Conservation (phyloP, 2,888 invertebrate genomes). For the Lycia hirtaria region DNA sequence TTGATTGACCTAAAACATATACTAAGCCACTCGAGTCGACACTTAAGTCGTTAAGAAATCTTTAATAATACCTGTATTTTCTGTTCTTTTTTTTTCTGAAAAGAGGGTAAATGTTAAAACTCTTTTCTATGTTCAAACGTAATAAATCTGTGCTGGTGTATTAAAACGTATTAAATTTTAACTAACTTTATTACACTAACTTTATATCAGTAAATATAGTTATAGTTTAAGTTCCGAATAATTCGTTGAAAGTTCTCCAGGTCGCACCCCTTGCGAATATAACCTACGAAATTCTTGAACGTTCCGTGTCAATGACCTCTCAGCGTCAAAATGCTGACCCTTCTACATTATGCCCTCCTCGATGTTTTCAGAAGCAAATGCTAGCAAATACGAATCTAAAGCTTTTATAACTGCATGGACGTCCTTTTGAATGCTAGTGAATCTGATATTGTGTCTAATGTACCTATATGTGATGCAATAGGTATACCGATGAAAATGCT, state of each 20-base stretch:
- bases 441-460: background rate
- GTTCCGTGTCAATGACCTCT: constrained; percentile 47
- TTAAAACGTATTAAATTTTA: too few species aligned
- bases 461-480: too few species aligned
- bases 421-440: constrained; percentile 6
- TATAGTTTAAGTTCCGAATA: background rate
- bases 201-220: background rate
- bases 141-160: too few species aligned
- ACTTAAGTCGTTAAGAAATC: too few species aligned
- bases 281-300: constrained; percentile 33
- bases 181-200: background rate
- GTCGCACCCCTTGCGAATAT: constrained; percentile 31
- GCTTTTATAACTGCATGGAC: constrained; percentile 20
- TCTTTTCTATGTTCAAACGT: too few species aligned
- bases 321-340: constrained; percentile 47
- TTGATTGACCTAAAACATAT: too few species aligned
- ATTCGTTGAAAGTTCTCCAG: constrained; percentile 6
- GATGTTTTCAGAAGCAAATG: constrained; percentile 32
- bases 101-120: too few species aligned
- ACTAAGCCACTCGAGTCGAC: too few species aligned
- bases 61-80: too few species aligned
- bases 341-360: constrained; percentile 37
- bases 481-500: background rate
- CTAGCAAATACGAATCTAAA: constrained; percentile 23
- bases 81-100: too few species aligned